Conservation (phyloP, 2,888 invertebrate genomes). For the Masnerella sp. region DNA sequence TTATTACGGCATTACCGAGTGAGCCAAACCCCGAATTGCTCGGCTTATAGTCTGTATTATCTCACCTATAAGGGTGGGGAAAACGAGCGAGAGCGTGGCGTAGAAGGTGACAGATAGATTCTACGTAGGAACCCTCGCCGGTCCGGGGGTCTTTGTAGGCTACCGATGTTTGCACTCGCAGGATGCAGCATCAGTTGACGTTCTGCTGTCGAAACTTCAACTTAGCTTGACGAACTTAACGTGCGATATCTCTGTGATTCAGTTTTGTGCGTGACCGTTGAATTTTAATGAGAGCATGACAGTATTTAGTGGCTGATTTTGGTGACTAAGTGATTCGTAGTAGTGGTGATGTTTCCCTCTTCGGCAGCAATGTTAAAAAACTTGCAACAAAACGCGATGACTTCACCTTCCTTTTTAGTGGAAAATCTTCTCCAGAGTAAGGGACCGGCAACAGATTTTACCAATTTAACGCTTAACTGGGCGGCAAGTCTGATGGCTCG, state of each 20-base stretch:
- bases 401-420: constrained; percentile 82
- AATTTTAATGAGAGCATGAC: constrained; percentile 32
- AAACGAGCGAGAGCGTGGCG: constrained; percentile 48
- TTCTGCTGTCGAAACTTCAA: constrained; percentile 68
- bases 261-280: constrained; percentile 17
- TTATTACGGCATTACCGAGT: constrained; percentile 77
- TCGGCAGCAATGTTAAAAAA: constrained; percentile 77
- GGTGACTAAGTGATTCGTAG: constrained; percentile 7
- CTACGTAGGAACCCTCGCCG: constrained; percentile 52
- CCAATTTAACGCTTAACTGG: constrained; percentile 81
- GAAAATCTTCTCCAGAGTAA: constrained; percentile 82
- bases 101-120: constrained; percentile 13
- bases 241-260: constrained; percentile 33
- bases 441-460: constrained; percentile 75
- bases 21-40: constrained; percentile 76
- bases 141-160: constrained; percentile 67
- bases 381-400: constrained; percentile 77
- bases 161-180: constrained; percentile 72
- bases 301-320: constrained; percentile 21
- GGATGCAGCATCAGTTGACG: constrained; percentile 71
- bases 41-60: constrained; percentile 77
- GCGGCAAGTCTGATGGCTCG: constrained; percentile 74
- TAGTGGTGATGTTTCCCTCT: constrained; percentile 73
- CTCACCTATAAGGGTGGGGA: constrained; percentile 69
- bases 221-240: constrained; percentile 53